A percentile compares a stretch with the other conserved stretches of the same genome.
Conservation (phyloP, 2,113 vertebrate species). For the Clarias gariepinus region DNA sequence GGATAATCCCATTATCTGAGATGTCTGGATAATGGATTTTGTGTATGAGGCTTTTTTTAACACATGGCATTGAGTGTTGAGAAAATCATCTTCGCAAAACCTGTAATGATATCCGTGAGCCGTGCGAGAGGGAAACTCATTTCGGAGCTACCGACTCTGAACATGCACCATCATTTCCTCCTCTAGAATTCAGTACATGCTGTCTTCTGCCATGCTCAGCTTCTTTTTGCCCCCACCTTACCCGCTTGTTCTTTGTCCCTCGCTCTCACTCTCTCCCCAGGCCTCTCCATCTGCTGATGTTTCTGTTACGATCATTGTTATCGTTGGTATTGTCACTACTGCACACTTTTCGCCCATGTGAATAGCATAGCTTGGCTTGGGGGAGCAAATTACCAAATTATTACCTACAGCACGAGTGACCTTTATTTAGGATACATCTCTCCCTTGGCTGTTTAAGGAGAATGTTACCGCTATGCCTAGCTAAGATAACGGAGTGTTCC, state of each 20-base stretch:
- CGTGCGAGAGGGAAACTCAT: constrained; percentile 46
- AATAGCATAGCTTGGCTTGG: constrained; percentile 25
- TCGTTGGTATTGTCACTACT: constrained; percentile 40
- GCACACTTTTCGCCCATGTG: constrained; percentile 29
- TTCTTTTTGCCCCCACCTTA: constrained; percentile 42
- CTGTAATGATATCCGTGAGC: constrained; percentile 51
- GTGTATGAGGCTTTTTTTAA: constrained; percentile 49
- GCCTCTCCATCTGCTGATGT: constrained; percentile 41
- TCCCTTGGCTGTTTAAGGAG: neutral
- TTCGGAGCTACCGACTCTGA: constrained; percentile 38
- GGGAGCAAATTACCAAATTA: constrained; percentile 42
- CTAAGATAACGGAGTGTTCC: constrained; percentile 16
- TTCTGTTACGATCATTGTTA: constrained; percentile 43
- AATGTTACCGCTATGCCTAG: neutral
- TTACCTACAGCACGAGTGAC: constrained; percentile 21
- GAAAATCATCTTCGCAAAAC: constrained; percentile 55
- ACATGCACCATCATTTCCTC: constrained; percentile 45
- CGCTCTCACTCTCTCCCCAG: constrained; percentile 2
- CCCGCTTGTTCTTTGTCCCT: constrained; percentile 1
- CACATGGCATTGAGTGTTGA: constrained; percentile 48
- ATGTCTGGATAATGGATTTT: constrained; percentile 61
- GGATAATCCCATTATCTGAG: constrained; percentile 56
- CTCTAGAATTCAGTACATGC: constrained; percentile 35
- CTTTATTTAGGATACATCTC: neutral
- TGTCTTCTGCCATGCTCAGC: constrained; percentile 48